Evolutionary conservation across 2,888 invertebrate genomes (phyloP), one percentile per base, ranked within the genome.

Genomic region (Smittia sp.): DNA sequence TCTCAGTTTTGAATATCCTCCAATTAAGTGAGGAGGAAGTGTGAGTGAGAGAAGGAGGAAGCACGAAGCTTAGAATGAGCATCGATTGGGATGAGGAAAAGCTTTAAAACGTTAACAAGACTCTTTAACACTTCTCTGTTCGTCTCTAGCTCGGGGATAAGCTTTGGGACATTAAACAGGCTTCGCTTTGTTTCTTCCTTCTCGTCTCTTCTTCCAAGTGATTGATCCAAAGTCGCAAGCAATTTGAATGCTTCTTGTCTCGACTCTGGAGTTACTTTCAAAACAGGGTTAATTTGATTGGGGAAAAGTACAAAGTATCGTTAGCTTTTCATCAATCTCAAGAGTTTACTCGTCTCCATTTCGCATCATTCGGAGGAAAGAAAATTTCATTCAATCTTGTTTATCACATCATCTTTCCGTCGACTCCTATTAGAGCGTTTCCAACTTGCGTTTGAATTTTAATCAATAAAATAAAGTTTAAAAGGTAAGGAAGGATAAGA

Each of bases 401-500:
- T 32, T 32, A 32, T 32, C 32, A 6, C 32, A 32, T 32, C 32
- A 32, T 32, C 32, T 32, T 32, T 32, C 32, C 32, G 9, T 32
- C 32, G 32, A 32, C 46, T 46, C n/a, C n/a, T 22, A 20, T 18
- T 58, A 18, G 20, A 22, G 58, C 13, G 41, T 41, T 22, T 18
- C 11, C 58, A 24, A 18, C 11, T 58, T 18, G 13, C 58, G 9
- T 58, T 20, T 58, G 15, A 18, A 46, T 46, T 46, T 46, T 24
- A 69, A 69, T 39, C 15, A 41, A 70, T 58, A 58, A 11, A n/a
- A 11, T 24, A 65, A 25, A 25, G 20, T 11, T 11, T 20, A 63
- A 63, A 13, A 7, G 18, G 3, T 25, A 58, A 38, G 39, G 38
- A 58, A 32, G 24, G 27, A 65, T 25, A 18, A 24, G 25, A 75